Evolutionary conservation across 2,888 invertebrate genomes (phyloP), one percentile per base, ranked within the genome.

Genomic region (Camponotus fellah): DNA sequence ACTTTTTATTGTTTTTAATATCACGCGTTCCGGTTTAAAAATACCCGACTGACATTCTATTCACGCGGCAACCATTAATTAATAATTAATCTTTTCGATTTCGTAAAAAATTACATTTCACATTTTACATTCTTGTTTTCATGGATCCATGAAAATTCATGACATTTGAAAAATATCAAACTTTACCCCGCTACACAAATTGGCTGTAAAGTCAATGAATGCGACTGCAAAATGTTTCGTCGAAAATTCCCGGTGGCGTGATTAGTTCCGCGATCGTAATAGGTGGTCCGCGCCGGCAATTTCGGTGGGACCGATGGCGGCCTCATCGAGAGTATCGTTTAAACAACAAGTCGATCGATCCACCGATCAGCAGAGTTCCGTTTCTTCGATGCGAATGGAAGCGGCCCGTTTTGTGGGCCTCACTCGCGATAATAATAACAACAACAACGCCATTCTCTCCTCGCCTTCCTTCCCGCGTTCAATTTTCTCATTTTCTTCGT

Each of bases 311-410:
- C 82, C 69, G 66, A 76, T 82, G 49, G n/a, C 75, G 84, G 72
- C 49, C 21, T 40, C 69, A 83, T 88, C 86, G 83, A 77, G 83
- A 77, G 83, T 85, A 88, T 88, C 88, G 86, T 88, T 53, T 88
- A 85, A 86, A 86, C 88, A 85, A 82, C 71, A 58, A 75, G 12
- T 62, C 68, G 80, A 46, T 83, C 88, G 84, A 89, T 87, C 26
- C 26, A 26, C 26, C 83, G 76, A 83, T 84, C 82, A 79, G 87
- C 84, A 75, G 32, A 83, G 85, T 83, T 85, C 72, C 83, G 85
- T 86, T 89, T 87, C 88, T 88, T 84, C 72, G 71, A 60, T 82
- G 68, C 75, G 72, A 80, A 80, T 79, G 86, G 85, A 75, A 75
- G 66, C 75, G 74, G 76, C 58, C 76, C 80, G 86, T 88, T 85